A percentile compares a stretch with the other conserved stretches of the same genome.
Conservation (phyloP, 2,797 vertebrate species). For the Cuniculus paca region DNA sequence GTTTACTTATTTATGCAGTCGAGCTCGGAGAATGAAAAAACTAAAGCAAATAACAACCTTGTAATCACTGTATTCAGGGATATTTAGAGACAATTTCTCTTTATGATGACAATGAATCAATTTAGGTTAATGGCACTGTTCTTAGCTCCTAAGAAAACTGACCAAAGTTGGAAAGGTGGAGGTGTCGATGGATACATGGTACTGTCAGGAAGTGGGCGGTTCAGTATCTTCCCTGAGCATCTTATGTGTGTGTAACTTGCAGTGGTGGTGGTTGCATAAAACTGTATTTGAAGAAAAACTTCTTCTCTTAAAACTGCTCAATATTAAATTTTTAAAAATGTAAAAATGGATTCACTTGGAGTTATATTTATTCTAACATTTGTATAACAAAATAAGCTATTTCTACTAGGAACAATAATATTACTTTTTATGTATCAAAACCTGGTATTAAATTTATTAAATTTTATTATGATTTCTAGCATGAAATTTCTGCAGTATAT, state of each 20-base stretch:
- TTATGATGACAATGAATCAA: not conserved
- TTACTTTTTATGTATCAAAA: slow-evolving; percentile 23
- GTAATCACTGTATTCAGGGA: not conserved
- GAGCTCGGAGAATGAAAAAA: not conserved
- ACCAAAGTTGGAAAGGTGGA: accelerated
- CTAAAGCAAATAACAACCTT: not conserved
- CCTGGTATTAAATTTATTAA: not conserved
- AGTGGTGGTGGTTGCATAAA: not conserved
- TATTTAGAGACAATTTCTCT: not conserved
- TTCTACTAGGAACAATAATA: not conserved
- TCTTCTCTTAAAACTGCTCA: not conserved
- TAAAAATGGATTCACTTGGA: not conserved
- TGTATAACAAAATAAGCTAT: not conserved
- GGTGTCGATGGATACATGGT: accelerated
- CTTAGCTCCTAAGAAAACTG: not conserved
- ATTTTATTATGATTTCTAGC: not conserved
- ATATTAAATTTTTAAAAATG: not conserved
- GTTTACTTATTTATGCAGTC: not conserved
- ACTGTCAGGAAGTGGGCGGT: not conserved
- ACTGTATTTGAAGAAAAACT: not conserved
- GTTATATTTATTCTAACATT: not conserved
- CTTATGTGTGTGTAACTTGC: accelerated
- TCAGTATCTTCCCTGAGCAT: not conserved
- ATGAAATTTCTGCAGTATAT: not conserved
- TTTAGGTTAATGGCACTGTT: not conserved